These are phyloP conservation scores for Cichlasoma orientale DNA, from an alignment of 2,797 vertebrate genomes.

Conservation along the genomic window DNA sequence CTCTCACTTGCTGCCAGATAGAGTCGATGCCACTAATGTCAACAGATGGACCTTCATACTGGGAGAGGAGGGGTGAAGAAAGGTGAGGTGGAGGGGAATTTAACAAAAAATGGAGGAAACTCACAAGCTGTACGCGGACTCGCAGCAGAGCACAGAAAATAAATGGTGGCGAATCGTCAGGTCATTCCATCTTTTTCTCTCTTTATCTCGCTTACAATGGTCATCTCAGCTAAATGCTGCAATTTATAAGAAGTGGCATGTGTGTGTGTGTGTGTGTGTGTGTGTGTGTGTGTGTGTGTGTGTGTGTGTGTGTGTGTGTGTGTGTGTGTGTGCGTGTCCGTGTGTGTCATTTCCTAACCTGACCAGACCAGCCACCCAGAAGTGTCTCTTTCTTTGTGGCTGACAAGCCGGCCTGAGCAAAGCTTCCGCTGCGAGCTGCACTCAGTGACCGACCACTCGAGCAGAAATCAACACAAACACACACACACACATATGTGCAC, in stretches of 20 bases:
- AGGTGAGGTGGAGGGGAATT: slow-evolving; percentile 21
- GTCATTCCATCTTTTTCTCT: slow-evolving; percentile 6
- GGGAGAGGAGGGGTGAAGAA: slow-evolving; percentile 12
- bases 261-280: slow-evolving; percentile 29
- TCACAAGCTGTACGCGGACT: background rate
- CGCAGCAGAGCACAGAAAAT: slow-evolving; percentile 7
- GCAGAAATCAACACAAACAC: slow-evolving; percentile 66
- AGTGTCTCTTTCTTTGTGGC: slow-evolving; percentile 65
- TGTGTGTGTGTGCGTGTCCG: slow-evolving; percentile 23
- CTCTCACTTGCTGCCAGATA: slow-evolving; percentile 68
- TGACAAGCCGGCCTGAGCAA: slow-evolving; percentile 63
- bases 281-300: slow-evolving; percentile 12
- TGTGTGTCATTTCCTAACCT: slow-evolving; percentile 29
- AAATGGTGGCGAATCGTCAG: slow-evolving; percentile 10
- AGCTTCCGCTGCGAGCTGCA: slow-evolving; percentile 65
- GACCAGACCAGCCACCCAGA: slow-evolving; percentile 56
- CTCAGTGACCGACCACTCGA: slow-evolving; percentile 60
- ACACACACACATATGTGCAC: slow-evolving; percentile 29
- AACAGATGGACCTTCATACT: slow-evolving; percentile 54
- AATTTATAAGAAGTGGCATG: slow-evolving; percentile 30
- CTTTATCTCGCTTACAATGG: slow-evolving; percentile 33
- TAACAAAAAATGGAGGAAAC: background rate
- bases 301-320: slow-evolving; percentile 25
- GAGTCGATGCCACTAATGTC: slow-evolving; percentile 54
- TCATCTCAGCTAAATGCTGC: slow-evolving; percentile 33